Evolutionary conservation across 2,797 vertebrate species (phyloP), one percentile per base, ranked within the genome.

Genomic region (Podarcis lilfordi): DNA sequence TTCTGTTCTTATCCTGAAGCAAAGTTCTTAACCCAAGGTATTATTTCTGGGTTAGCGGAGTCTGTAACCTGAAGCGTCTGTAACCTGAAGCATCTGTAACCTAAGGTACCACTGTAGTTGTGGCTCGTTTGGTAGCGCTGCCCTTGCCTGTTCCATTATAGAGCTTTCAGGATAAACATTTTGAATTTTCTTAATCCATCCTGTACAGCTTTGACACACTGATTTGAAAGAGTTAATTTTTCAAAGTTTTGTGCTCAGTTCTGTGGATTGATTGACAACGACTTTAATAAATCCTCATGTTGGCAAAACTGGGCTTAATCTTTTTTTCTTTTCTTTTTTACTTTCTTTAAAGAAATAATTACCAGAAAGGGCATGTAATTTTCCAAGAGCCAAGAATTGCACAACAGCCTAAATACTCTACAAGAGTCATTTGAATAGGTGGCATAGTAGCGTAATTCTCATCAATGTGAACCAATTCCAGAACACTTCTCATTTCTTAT

Each of bases 401-500:
- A 76, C 75, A 76, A 76, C 40, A 87, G 29, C 10, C 40, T 68
- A 21, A 85, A 77, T 75, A 85, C 37, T 11, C 35, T 6, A 32
- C 15, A 37, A 13, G 40, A 19, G 29, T 69, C 3, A 29, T 68
- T 50, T 86, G 40, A 64, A 86, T 3, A 43, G 25, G 61, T 68
- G 40, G 80, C 17, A 86, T 89, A 82, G 0, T 27, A 3, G 0
- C 23, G 19, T 80, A 84, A 32, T 6, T 77, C n/a, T 10, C 89
- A 82, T 84, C 82, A 64, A 89, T 50, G 55, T 11, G 84, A 91
- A 86, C 61, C 82, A 17, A 77, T 91, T 50, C 85, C 84, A 82
- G 9, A 72, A 29, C 59, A 50, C 87, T 72, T 88, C 35, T 83
- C 37, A 86, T 87, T 76, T 86, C 85, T 90, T 91, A 89, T 76